These are phyloP conservation scores for Chymomyza caudatula DNA, from an alignment of 2,888 invertebrate genomes.

Conservation along the genomic window DNA sequence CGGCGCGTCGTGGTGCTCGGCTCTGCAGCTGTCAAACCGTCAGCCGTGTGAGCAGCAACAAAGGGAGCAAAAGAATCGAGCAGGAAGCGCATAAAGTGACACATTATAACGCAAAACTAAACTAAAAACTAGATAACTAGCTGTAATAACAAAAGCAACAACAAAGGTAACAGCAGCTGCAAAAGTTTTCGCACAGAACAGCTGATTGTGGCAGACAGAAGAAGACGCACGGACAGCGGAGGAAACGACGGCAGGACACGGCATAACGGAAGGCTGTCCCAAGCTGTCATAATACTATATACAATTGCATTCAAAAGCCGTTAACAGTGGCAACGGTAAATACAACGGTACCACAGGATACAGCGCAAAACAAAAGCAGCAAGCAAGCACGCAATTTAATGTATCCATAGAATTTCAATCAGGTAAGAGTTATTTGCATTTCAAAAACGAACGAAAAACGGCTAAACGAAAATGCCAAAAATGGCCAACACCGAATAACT, in stretches of 20 bases:
- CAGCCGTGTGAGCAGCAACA: neutral
- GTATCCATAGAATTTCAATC: constrained; percentile 71
- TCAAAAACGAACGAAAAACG: too few species aligned
- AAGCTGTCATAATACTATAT: neutral
- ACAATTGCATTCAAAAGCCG: neutral
- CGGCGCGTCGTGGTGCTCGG: constrained; percentile 45
- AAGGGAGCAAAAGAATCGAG: constrained; percentile 6
- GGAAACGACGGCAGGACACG: constrained; percentile 54
- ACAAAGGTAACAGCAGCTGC: constrained; percentile 19
- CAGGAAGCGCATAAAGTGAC: constrained; percentile 69
- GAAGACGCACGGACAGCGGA: constrained; percentile 42
- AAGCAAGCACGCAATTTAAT: constrained; percentile 61
- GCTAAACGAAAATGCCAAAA: neutral
- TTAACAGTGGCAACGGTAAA: neutral
- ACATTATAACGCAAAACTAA: constrained; percentile 41
- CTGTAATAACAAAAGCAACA: constrained; percentile 21
- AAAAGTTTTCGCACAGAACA: neutral
- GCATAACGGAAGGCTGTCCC: neutral
- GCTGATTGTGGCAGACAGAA: constrained; percentile 32
- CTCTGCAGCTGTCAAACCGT: neutral
- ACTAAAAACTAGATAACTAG: constrained; percentile 35
- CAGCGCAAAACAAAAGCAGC: constrained; percentile 21
- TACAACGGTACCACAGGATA: constrained; percentile 38
- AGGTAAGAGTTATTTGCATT: constrained; percentile 44
- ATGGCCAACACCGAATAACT: neutral